Conservation (phyloP, 1,140 invertebrate species). For the Drosophila aff. region DNA sequence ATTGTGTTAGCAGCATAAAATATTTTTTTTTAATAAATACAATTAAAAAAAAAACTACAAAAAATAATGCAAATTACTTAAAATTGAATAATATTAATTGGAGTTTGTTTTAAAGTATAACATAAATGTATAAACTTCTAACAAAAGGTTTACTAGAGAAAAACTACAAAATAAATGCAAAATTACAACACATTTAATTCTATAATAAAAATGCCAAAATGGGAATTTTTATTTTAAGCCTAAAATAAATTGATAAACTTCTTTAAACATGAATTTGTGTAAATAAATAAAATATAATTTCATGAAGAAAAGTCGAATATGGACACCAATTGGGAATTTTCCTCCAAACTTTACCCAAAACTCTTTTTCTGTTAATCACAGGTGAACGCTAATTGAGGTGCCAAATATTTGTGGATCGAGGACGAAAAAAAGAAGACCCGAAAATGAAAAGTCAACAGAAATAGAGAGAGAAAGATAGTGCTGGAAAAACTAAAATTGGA, state of each 20-base stretch:
- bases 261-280: too few relatives aligned
- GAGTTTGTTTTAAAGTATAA: too few relatives aligned
- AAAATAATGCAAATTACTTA: not conserved
- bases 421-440: not conserved
- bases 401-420: slow-evolving; percentile 34
- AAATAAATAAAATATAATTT: too few relatives aligned
- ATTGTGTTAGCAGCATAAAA: not conserved
- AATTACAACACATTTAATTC: too few relatives aligned
- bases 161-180: too few relatives aligned
- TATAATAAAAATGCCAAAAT: too few relatives aligned
- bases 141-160: too few relatives aligned
- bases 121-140: too few relatives aligned
- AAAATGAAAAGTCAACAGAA: slow-evolving; percentile 6
- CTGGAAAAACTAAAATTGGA: slow-evolving; percentile 17
- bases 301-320: too few relatives aligned
- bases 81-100: not conserved
- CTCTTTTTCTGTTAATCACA: slow-evolving; percentile 10
- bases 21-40: too few relatives aligned
- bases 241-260: not conserved
- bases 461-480: not conserved
- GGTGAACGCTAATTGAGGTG: slow-evolving; percentile 27
- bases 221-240: too few relatives aligned
- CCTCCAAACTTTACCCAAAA: not conserved
- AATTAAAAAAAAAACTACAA: too few relatives aligned
- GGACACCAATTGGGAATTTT: not conserved